These are phyloP conservation scores for Spinus olivaceus DNA, from an alignment of 2,797 vertebrate genomes.

Conservation along the genomic window DNA sequence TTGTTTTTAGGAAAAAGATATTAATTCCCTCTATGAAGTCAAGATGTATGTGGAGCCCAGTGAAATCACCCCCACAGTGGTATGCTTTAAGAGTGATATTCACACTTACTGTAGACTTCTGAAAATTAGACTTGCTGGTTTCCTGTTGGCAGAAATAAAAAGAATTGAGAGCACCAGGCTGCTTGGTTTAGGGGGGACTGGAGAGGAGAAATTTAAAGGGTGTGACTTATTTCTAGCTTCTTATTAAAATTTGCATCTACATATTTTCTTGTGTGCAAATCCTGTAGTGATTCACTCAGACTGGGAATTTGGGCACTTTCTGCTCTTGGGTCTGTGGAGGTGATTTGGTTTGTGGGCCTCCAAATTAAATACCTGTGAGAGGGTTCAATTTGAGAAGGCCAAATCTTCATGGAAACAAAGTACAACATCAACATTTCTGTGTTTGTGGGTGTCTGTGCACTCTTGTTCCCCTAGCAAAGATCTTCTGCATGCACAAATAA, in stretches of 20 bases:
- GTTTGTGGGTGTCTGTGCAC: background rate
- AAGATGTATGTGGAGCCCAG: conserved; percentile 93
- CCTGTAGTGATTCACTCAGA: background rate
- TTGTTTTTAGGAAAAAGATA: conserved; percentile 82
- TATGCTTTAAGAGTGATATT: conserved; percentile 55
- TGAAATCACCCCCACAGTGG: conserved; percentile 89
- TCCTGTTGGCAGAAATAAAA: background rate
- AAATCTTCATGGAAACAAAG: background rate
- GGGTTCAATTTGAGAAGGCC: background rate
- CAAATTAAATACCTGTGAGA: background rate
- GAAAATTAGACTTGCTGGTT: background rate
- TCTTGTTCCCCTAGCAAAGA: background rate
- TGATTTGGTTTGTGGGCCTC: background rate
- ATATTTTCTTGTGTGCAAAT: background rate
- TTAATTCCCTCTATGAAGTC: conserved; percentile 86
- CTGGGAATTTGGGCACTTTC: background rate
- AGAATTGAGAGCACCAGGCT: background rate
- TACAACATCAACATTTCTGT: background rate
- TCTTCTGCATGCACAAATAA: background rate
- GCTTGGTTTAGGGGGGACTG: background rate
- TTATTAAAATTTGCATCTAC: background rate
- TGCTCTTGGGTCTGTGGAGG: background rate
- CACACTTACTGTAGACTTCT: background rate
- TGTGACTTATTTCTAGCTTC: background rate
- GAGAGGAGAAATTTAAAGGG: background rate